These are phyloP conservation scores for Bombus difficillimus DNA, from an alignment of 1,140 invertebrate genomes.

Conservation along the genomic window DNA sequence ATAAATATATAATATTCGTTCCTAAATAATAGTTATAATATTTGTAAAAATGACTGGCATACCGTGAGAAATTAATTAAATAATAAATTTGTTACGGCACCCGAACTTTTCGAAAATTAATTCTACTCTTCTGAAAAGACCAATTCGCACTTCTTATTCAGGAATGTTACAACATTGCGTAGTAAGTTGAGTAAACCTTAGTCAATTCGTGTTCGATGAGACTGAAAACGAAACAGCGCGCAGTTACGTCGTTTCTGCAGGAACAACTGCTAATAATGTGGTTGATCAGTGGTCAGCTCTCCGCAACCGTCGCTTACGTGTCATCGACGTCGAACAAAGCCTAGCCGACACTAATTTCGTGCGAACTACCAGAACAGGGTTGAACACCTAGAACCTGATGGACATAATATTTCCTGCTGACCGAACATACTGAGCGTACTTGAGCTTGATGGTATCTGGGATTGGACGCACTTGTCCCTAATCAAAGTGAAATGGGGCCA, in stretches of 20 bases:
- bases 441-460: constrained; percentile 41
- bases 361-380: constrained; percentile 65
- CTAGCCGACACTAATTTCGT: constrained; percentile 63
- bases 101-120: no score
- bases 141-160: no score
- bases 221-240: neutral
- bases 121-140: no score
- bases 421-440: constrained; percentile 42
- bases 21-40: neutral
- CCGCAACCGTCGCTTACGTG: constrained; percentile 71
- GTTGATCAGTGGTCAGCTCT: constrained; percentile 65
- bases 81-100: no score
- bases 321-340: constrained; percentile 70
- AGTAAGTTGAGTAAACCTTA: no score
- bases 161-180: no score
- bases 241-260: constrained; percentile 36
- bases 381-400: constrained; percentile 70
- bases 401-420: constrained; percentile 73
- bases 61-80: neutral
- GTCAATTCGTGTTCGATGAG: neutral
- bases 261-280: constrained; percentile 58
- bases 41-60: neutral
- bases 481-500: constrained; percentile 60
- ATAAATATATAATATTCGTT: neutral
- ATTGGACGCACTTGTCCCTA: constrained; percentile 70